Base-by-base conservation (phyloP, 92 coral and sea anemone genomes). In the Siderastrea radians region DNA sequence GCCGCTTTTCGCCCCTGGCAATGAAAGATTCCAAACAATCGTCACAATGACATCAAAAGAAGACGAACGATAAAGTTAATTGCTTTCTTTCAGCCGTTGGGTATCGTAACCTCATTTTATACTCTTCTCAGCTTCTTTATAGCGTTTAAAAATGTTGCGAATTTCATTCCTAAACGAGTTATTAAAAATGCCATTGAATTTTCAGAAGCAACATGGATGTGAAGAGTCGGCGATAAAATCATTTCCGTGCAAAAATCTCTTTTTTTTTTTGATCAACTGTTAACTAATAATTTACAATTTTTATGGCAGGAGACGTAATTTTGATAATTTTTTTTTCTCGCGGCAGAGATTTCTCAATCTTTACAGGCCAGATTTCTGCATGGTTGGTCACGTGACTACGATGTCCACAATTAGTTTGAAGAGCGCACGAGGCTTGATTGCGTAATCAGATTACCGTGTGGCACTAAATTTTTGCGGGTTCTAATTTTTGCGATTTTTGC, bases 1-100 rank as follows among this genome's bases (percentile, higher is more conserved):
- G 81, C 80, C 87, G 80, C 87, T 73, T n/a, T 26, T 43, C 45
- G 78, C 87, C 80, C 45, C 80, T 48, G 78, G 87, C 87, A 52
- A 64, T 61, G 63, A 9, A 26, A 59, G 61, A 65, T 51, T 59
- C 15, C 63, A 83, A 73, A 83, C 87, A 71, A 82, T 71, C 14
- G 46, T 6, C 61, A 83, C 72, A 84, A 84, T 75, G 47, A 60
- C 81, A 60, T 84, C 87, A 84, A 84, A 84, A 62, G 87, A 74
- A 13, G 73, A 43, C 72, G 17, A 61, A 66, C 71, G 87, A 73
- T 84, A 19, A 73, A 49, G 47, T 3, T 52, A 61, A 82, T 82
- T 58, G 69, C 45, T 55, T 70, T 70, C 69, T 74, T 74, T 49
- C 71, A 50, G 38, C 63, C 72, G 64, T 51, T 47, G 61, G 74